Evolutionary conservation across 2,113 vertebrate genomes (phyloP), one percentile per base, ranked within the genome.

Genomic region (Rhea pennata): DNA sequence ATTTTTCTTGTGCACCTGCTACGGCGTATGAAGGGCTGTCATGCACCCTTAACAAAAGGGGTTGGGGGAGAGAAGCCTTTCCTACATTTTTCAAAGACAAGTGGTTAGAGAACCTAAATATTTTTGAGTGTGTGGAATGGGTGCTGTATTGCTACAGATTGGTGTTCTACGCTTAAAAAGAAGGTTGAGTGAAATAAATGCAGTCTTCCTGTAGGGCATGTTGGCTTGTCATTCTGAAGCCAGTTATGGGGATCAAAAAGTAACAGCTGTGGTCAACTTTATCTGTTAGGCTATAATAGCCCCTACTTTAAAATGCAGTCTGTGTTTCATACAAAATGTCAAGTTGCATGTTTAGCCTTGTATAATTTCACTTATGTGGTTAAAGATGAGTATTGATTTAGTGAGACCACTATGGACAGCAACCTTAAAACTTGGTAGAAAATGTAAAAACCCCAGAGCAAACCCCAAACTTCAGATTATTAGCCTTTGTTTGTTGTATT

Each of bases 1-100:
- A 83, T 97, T 98, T 97, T 92, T 97, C 97, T 97, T 92, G 84
- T 56, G 88, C 94, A 96, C 76, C 96, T 97, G 97, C 93, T 96
- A 29, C 62, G 61, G 29, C 46, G 6, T 90, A 27, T 29, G 56
- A 95, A 89, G 93, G 75, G 66, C 87, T 98, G 97, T 96, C 95
- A 92, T n/a, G 29, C 92, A 58, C 51, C 87, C 64, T 54, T 54
- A 90, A 79, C 85, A 92, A 91, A 96, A 95, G 70, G 59, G n/a
- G 33, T 33, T 91, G 90, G 76, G 70, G 67, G 40, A 77, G 36
- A 36, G 90, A 78, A 79, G 67, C 91, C 91, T 96, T 93, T 95
- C 22, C 71, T 26, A 93, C 5, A 40, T 2, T 78, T 78, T 96
- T 95, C 85, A 80, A 72, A 90, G 94, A 76, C 69, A 85, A 87